Evolutionary conservation across 2,888 invertebrate species (phyloP), one percentile per base, ranked within the genome.

Genomic region (Malthinus seriepunctatus): DNA sequence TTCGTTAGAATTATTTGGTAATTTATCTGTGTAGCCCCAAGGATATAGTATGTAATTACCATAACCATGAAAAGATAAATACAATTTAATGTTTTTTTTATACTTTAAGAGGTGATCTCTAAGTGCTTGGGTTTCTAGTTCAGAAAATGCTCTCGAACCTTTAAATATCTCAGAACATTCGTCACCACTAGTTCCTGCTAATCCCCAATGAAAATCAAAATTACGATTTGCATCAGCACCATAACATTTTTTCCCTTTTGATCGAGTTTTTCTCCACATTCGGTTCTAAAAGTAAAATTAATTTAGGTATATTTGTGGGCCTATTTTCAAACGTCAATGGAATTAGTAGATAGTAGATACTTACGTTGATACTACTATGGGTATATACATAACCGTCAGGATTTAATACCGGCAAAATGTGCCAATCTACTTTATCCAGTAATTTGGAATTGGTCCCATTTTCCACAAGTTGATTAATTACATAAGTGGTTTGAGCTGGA

Each of bases 141-240:
- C 83, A 0, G 82, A 82, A 67, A 81, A 81, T 3, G 80, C 70
- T 7, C 56, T 44, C 1, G 71, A 60, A 9, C 82, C 82, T 12
- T 73, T 71, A 66, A 74, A 82, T 9, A 72, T 75, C 9, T 78
- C 77, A 11, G 72, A 69, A 63, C 82, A 82, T 3, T 68, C 66
- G 33, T 69, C 56, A 15, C 50, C 44, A 51, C 68, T 68, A 5
- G 72, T 14, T 49, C 68, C 68, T 10, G 82, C 23, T 49, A 60
- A 82, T 78, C 82, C 85, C 90, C 90, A 91, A 56, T 82, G 78
- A 68, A 84, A 85, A 51, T 83, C 89, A 68, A 85, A 93, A 78
- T 93, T 92, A 1, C 91, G 80, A 74, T 92, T 92, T 0, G 85
- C 85, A 70, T 93, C 92, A 0, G 86, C 86, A 9, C 92, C 92